phyloP scores from a whole-genome alignment of 1,140 invertebrate species.

The Acromyrmex heyeri region DNA sequence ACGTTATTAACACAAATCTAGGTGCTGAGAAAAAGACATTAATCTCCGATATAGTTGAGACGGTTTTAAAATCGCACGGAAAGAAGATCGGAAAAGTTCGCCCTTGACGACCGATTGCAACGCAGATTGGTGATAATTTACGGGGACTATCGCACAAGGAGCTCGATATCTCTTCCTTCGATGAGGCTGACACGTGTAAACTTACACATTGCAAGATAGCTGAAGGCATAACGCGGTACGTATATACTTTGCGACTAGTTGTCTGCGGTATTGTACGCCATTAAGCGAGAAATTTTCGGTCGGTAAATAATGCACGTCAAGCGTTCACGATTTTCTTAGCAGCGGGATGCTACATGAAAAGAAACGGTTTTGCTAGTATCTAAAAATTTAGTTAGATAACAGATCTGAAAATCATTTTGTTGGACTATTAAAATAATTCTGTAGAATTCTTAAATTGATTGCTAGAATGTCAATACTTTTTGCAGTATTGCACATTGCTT shows the following conservation, averaged over 20 bases:
- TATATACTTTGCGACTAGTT: slow-evolving; percentile 22
- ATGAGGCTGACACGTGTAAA: background rate
- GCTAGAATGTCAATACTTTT: too few species aligned
- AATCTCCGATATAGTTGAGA: background rate
- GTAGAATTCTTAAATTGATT: too few species aligned
- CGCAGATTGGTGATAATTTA: background rate
- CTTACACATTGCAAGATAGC: background rate
- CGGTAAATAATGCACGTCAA: background rate
- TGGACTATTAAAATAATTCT: too few species aligned
- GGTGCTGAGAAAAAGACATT: background rate
- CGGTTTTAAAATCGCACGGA: background rate
- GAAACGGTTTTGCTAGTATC: too few species aligned
- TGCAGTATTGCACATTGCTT: too few species aligned
- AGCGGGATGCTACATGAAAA: too few species aligned
- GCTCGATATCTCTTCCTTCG: background rate
- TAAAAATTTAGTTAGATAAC: too few species aligned
- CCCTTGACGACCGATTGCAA: background rate
- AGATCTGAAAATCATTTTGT: too few species aligned
- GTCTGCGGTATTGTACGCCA: background rate
- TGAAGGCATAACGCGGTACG: background rate
- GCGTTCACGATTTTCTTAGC: background rate
- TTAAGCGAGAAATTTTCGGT: background rate
- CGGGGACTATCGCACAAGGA: background rate
- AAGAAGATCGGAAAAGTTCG: background rate
- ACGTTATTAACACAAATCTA: background rate